A percentile compares a stretch with the other conserved stretches of the same genome.
Conservation (phyloP, 2,113 vertebrate species). For the Cavia porcellus region DNA sequence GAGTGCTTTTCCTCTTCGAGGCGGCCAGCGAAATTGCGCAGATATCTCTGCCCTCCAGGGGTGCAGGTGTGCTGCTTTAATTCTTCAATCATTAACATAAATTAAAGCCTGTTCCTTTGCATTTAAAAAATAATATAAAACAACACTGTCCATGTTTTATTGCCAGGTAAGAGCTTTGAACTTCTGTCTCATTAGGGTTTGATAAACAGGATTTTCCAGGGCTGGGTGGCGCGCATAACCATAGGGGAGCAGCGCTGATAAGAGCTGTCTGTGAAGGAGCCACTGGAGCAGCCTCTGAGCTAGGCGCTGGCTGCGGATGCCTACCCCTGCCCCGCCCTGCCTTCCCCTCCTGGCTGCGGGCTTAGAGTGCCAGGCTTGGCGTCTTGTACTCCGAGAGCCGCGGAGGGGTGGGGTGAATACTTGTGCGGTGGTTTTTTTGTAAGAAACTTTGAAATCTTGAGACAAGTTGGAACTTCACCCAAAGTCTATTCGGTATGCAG, state of each 20-base stretch:
- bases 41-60: slow-evolving; percentile 87
- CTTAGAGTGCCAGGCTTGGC: slow-evolving; percentile 70
- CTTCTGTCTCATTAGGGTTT: slow-evolving; percentile 87
- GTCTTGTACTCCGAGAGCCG: slow-evolving; percentile 67
- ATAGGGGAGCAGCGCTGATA: slow-evolving; percentile 81
- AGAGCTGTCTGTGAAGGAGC: slow-evolving; percentile 82
- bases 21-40: slow-evolving; percentile 84
- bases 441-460: slow-evolving; percentile 63
- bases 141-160: slow-evolving; percentile 86
- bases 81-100: slow-evolving; percentile 91
- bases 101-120: slow-evolving; percentile 89
- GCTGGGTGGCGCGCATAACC: slow-evolving; percentile 84
- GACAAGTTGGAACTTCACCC: slow-evolving; percentile 68
- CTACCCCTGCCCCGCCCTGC: background rate
- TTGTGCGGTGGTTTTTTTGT: slow-evolving; percentile 46
- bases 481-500: slow-evolving; percentile 8
- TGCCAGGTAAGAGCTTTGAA: slow-evolving; percentile 89
- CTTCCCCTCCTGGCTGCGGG: background rate
- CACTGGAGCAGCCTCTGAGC: slow-evolving; percentile 50
- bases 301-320: background rate
- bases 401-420: slow-evolving; percentile 23
- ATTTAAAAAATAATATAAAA: slow-evolving; percentile 89
- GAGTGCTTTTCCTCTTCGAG: slow-evolving; percentile 82
- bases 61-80: slow-evolving; percentile 89
- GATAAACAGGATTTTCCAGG: slow-evolving; percentile 89